phyloP scores from a whole-genome alignment of 2,113 vertebrate species.

The Copsychus sechellarum region DNA sequence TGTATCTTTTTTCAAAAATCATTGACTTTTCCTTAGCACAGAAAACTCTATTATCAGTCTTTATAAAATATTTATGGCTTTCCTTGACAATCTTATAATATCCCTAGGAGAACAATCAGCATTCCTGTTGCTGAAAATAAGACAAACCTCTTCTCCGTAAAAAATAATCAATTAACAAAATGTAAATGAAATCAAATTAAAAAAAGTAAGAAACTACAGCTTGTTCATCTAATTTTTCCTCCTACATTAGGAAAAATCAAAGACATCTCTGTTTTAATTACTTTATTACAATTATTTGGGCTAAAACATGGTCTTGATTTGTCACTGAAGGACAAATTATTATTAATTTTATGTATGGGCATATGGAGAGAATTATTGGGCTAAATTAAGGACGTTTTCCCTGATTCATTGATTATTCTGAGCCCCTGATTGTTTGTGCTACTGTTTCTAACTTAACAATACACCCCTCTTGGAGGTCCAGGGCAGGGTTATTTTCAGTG shows the following conservation, averaged over 20 bases:
- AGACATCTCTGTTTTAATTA: neutral
- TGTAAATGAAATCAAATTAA: neutral
- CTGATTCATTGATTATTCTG: neutral
- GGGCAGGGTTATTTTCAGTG: neutral
- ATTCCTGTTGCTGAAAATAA: constrained; percentile 51
- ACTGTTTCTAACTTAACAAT: neutral
- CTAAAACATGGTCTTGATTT: neutral
- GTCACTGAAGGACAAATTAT: neutral
- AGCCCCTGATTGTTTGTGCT: neutral
- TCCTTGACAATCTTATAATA: constrained; percentile 29
- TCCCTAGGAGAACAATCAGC: constrained; percentile 44
- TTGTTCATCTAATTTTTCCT: neutral
- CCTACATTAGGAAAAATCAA: neutral
- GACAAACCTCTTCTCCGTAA: neutral
- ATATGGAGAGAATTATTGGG: neutral
- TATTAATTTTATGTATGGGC: neutral
- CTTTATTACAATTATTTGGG: neutral
- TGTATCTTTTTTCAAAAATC: constrained; percentile 34
- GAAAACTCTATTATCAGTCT: constrained; percentile 57
- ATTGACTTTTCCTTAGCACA: constrained; percentile 38
- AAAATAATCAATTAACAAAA: constrained; percentile 31
- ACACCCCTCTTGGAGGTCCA: neutral
- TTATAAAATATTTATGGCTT: constrained; percentile 63
- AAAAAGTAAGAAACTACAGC: neutral
- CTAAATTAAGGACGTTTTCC: neutral